phyloP scores from a whole-genome alignment of 2,888 invertebrate species.

The Acleris holmiana region DNA sequence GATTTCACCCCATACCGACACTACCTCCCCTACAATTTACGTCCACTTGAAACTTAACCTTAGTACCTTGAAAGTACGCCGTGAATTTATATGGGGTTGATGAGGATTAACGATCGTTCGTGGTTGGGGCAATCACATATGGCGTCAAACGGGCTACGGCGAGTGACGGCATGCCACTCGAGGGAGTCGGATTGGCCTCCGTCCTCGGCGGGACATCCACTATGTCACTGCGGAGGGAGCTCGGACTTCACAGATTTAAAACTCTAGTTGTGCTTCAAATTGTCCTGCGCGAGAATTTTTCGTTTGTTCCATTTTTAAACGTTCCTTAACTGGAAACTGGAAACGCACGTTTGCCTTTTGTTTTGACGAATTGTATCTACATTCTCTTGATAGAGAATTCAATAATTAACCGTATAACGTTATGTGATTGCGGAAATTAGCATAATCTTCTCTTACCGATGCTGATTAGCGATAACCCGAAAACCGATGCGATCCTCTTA shows the following conservation, averaged over 20 bases:
- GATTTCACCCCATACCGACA: slow-evolving; percentile 74
- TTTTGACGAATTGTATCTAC: not conserved
- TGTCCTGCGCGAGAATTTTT: slow-evolving; percentile 28
- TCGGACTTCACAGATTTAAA: slow-evolving; percentile 62
- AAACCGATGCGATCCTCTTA: slow-evolving; percentile 64
- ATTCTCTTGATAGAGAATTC: not conserved
- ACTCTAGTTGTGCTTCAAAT: slow-evolving; percentile 38
- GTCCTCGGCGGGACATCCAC: slow-evolving; percentile 66
- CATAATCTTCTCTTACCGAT: slow-evolving; percentile 61
- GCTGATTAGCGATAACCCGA: slow-evolving; percentile 61
- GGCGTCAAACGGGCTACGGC: slow-evolving; percentile 80
- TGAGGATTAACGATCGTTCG: slow-evolving; percentile 58
- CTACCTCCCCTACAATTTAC: slow-evolving; percentile 57
- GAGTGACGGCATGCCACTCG: slow-evolving; percentile 80
- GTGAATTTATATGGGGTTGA: slow-evolving; percentile 50
- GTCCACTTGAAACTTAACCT: slow-evolving; percentile 57
- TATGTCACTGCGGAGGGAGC: slow-evolving; percentile 59
- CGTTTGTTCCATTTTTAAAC: slow-evolving; percentile 2
- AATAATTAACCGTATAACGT: not conserved
- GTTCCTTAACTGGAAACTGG: not conserved
- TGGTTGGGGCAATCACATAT: slow-evolving; percentile 65
- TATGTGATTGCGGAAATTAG: slow-evolving; percentile 53
- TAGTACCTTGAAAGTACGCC: slow-evolving; percentile 53
- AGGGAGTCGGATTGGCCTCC: slow-evolving; percentile 77
- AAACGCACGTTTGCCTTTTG: slow-evolving; percentile 1